phyloP scores from a whole-genome alignment of 2,888 invertebrate genomes.

The Netelia fuscicornis region DNA sequence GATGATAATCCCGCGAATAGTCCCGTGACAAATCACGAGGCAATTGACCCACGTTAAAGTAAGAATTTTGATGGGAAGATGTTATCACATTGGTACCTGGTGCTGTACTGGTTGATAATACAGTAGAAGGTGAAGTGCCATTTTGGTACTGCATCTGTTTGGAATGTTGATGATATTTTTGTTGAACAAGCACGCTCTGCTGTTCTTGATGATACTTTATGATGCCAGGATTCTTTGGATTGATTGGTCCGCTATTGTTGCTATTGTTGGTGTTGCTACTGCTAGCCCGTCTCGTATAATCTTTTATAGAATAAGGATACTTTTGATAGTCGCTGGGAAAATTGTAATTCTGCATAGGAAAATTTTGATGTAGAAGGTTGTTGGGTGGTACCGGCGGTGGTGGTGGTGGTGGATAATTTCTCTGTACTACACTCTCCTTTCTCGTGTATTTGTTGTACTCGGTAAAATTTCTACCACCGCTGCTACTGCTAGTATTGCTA shows the following conservation, averaged over 20 bases:
- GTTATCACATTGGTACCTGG: conserved; percentile 69
- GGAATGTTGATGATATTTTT: conserved; percentile 71
- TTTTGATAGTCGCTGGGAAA: conserved; percentile 79
- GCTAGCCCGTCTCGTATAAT: conserved; percentile 71
- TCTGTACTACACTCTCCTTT: conserved; percentile 71
- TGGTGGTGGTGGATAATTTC: conserved; percentile 74
- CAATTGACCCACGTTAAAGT: conserved; percentile 71
- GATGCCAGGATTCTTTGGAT: conserved; percentile 57
- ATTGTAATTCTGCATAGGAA: conserved; percentile 79
- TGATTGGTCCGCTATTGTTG: conserved; percentile 32
- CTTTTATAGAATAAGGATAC: conserved; percentile 78
- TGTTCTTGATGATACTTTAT: conserved; percentile 69
- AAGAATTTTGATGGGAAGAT: conserved; percentile 60
- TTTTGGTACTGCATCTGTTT: conserved; percentile 73
- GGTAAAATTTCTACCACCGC: conserved; percentile 51
- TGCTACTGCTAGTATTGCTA: neutral
- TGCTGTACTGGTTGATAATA: conserved; percentile 25
- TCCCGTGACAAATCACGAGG: conserved; percentile 74
- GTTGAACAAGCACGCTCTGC: conserved; percentile 61
- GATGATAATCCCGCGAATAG: conserved; percentile 75
- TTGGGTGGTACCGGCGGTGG: neutral
- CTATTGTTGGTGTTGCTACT: conserved; percentile 35
- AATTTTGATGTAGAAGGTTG: conserved; percentile 75
- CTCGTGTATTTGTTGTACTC: conserved; percentile 78
- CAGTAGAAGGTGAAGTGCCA: conserved; percentile 69